A percentile compares a stretch with the other conserved stretches of the same genome.
Evolutionary conservation across 2,888 invertebrate genomes (phyloP).

Genomic region (Peribatodes rhomboidaria): DNA sequence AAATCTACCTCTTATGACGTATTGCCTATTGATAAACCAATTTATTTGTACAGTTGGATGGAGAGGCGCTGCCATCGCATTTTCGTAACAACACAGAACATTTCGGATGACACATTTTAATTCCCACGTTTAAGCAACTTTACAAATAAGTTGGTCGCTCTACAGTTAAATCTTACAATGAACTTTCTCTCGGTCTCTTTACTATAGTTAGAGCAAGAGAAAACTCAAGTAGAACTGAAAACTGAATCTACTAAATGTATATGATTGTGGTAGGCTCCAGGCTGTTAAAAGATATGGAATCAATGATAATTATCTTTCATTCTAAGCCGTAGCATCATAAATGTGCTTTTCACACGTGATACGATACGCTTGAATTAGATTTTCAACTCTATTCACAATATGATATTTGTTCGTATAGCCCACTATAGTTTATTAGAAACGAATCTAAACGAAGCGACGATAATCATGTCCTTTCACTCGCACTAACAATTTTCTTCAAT

Average conservation of each 20-base stretch:
- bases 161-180: neutral
- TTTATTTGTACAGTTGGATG: neutral
- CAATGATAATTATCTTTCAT: neutral
- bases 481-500: too few relatives aligned
- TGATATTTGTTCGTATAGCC: too few relatives aligned
- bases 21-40: neutral
- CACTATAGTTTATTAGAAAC: too few relatives aligned
- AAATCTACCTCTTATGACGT: conserved; percentile 8
- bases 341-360: neutral
- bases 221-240: neutral
- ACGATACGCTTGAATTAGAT: neutral
- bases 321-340: conserved; percentile 3
- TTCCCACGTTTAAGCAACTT: neutral
- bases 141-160: neutral
- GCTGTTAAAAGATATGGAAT: conserved; percentile 3
- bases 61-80: neutral
- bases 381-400: neutral
- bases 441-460: too few relatives aligned
- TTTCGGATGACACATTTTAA: neutral
- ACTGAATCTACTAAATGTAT: neutral
- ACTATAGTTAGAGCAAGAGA: neutral
- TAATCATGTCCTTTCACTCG: too few relatives aligned
- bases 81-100: neutral
- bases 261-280: neutral
- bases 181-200: neutral